phyloP scores from a whole-genome alignment of 1,140 invertebrate genomes.

The Caenorhabditis briggsae region DNA sequence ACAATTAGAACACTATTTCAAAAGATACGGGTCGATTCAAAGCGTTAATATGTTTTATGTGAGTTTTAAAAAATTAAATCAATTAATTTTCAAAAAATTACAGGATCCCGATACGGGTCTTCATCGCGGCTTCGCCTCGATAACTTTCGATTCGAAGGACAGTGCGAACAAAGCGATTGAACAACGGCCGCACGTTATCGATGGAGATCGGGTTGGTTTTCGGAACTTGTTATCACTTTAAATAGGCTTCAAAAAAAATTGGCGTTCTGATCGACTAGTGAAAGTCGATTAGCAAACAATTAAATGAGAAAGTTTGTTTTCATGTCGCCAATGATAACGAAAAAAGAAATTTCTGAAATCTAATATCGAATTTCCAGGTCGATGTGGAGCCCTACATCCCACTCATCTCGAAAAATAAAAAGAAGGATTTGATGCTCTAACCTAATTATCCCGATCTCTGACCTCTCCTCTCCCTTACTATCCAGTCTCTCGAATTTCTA shows the following conservation, averaged over 20 bases:
- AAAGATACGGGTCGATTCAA: slow-evolving; percentile 71
- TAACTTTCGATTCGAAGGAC: slow-evolving; percentile 71
- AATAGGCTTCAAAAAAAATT: neutral
- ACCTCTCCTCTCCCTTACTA: slow-evolving; percentile 10
- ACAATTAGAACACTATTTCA: slow-evolving; percentile 75
- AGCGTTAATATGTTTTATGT: slow-evolving; percentile 74
- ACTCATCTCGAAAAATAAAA: slow-evolving; percentile 44
- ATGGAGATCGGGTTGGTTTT: slow-evolving; percentile 71
- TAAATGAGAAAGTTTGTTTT: no score
- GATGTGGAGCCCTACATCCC: slow-evolving; percentile 70
- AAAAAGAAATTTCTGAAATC: neutral
- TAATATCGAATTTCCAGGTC: slow-evolving; percentile 65
- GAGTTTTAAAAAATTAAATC: slow-evolving; percentile 58
- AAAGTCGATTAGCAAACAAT: neutral
- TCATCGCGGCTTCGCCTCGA: slow-evolving; percentile 75
- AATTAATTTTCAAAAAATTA: slow-evolving; percentile 43
- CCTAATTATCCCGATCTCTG: neutral
- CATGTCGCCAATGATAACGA: neutral
- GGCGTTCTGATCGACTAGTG: neutral
- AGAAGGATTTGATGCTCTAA: slow-evolving; percentile 35
- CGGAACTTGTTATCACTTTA: neutral
- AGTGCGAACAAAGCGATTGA: slow-evolving; percentile 70
- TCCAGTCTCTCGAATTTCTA: neutral
- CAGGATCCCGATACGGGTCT: slow-evolving; percentile 74
- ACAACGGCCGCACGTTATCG: slow-evolving; percentile 74